These are phyloP conservation scores for Crocallis elinguaria DNA, from an alignment of 2,888 invertebrate genomes.

Conservation along the genomic window DNA sequence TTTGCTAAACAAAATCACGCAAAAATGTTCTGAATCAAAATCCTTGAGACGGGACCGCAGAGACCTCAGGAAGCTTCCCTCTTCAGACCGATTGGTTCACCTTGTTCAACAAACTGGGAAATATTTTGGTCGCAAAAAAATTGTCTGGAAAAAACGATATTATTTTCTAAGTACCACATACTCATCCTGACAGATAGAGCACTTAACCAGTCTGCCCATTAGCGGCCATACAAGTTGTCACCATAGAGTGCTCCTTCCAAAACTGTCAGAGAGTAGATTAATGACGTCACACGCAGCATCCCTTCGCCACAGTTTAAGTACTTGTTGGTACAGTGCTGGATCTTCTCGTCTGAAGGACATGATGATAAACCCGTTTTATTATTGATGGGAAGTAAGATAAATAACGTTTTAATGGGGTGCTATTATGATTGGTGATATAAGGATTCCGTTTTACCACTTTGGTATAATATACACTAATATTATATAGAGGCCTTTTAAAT, in stretches of 20 bases:
- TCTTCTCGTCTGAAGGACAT: slow-evolving; percentile 3
- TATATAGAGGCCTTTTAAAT: too few relatives aligned
- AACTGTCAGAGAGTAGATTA: slow-evolving; percentile 20
- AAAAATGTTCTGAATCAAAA: too few relatives aligned
- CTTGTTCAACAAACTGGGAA: neutral
- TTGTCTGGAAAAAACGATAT: neutral
- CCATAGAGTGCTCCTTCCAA: slow-evolving; percentile 19
- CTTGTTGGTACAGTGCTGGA: neutral
- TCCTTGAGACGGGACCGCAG: too few relatives aligned
- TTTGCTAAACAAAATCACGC: too few relatives aligned
- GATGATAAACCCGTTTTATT: neutral
- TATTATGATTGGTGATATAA: too few relatives aligned
- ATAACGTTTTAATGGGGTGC: neutral
- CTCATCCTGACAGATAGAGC: slow-evolving; percentile 8
- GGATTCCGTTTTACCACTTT: too few relatives aligned
- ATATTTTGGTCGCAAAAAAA: neutral
- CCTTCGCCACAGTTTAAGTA: slow-evolving; percentile 10
- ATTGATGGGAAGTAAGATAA: neutral
- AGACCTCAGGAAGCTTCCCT: too few relatives aligned
- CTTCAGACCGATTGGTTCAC: too few relatives aligned
- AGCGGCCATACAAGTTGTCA: slow-evolving; percentile 15
- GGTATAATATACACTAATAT: too few relatives aligned
- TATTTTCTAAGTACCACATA: slow-evolving; percentile 1
- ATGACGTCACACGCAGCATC: slow-evolving; percentile 22
- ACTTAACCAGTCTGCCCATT: slow-evolving; percentile 17